These are phyloP conservation scores for Gallirallus australis DNA, from an alignment of 2,797 vertebrate genomes.

Conservation along the genomic window DNA sequence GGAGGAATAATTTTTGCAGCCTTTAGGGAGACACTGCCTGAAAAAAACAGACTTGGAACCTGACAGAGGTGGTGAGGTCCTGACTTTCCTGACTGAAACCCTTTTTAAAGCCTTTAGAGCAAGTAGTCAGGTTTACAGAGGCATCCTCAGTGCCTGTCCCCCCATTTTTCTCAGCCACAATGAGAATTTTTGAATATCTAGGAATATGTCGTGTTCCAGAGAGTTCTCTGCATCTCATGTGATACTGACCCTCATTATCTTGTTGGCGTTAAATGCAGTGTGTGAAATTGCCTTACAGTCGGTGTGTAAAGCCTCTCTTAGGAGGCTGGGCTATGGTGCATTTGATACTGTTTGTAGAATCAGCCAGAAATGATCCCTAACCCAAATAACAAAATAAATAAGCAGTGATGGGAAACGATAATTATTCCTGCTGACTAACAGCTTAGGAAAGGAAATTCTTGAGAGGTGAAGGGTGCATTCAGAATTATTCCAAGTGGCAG, in stretches of 20 bases:
- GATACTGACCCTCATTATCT: background rate
- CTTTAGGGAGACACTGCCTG: background rate
- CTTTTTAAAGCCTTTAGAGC: background rate
- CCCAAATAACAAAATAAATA: background rate
- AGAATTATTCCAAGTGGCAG: background rate
- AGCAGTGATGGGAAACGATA: background rate
- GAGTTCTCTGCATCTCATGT: background rate
- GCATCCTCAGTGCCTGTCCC: background rate
- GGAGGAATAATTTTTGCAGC: background rate
- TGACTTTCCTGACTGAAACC: background rate
- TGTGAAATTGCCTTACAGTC: background rate
- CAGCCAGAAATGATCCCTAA: background rate
- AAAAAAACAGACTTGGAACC: background rate
- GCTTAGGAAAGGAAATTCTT: background rate
- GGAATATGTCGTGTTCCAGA: background rate
- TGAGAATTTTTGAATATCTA: background rate
- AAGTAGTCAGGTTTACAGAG: background rate
- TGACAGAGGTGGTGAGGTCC: rapidly evolving
- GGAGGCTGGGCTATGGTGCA: background rate
- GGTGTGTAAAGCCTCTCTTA: background rate
- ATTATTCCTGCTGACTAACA: background rate
- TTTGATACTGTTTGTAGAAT: background rate
- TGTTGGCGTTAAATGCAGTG: background rate
- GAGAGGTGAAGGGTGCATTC: background rate
- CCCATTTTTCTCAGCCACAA: background rate